Conservation (phyloP, 1,140 invertebrate genomes). For the Elymnias hypermnestra region DNA sequence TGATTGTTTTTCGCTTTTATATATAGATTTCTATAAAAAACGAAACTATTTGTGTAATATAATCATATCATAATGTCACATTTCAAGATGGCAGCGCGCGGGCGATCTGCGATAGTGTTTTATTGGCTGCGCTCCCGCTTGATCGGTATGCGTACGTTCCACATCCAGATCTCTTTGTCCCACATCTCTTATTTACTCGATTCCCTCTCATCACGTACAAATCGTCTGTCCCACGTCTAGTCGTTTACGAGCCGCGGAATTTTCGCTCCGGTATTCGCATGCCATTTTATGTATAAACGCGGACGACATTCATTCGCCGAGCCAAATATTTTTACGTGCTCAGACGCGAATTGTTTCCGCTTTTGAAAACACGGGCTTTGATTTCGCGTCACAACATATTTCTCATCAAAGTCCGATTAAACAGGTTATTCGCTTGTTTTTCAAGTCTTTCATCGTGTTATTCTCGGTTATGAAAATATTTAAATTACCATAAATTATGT, state of each 20-base stretch:
- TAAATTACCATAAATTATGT: too few species aligned
- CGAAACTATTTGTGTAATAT: conserved; percentile 23
- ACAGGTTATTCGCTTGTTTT: too few species aligned
- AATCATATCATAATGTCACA: conserved; percentile 31
- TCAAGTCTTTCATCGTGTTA: too few species aligned
- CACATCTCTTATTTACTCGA: conserved; percentile 52
- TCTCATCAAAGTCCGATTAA: too few species aligned
- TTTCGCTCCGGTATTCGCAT: conserved; percentile 57
- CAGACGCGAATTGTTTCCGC: conserved; percentile 40
- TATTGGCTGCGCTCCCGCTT: conserved; percentile 56
- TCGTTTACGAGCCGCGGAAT: conserved; percentile 55
- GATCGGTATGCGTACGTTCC: conserved; percentile 18
- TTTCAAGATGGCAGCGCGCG: conserved; percentile 27
- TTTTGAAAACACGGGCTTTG: conserved; percentile 8
- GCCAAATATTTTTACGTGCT: conserved; percentile 59
- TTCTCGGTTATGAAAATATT: too few species aligned
- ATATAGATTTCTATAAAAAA: too few species aligned
- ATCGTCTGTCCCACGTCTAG: conserved; percentile 68
- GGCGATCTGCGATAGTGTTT: conserved; percentile 31
- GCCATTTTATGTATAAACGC: conserved; percentile 39
- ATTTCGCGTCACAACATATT: not conserved
- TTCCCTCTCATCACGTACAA: conserved; percentile 22
- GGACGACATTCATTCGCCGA: conserved; percentile 43
- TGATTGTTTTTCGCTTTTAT: too few species aligned
- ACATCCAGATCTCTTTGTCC: conserved; percentile 56